phyloP scores from a whole-genome alignment of 2,888 invertebrate species.

The Linnaemya tessellans region DNA sequence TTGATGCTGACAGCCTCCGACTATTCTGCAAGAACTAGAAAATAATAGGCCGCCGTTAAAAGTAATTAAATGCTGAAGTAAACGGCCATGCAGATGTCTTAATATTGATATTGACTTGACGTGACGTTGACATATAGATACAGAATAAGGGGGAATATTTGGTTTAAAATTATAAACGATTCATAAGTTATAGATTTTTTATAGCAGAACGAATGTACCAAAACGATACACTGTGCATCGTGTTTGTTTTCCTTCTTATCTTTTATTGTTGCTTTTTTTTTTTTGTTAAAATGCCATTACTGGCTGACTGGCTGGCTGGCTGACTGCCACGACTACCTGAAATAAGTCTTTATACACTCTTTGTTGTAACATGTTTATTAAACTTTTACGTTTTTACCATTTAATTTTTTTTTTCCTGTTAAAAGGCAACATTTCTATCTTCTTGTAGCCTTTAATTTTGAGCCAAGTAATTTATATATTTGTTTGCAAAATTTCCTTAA shows the following conservation, averaged over 20 bases:
- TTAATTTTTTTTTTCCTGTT: neutral
- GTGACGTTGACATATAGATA: too few species aligned
- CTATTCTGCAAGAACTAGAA: too few species aligned
- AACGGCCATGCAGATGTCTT: too few species aligned
- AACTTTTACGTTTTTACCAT: neutral
- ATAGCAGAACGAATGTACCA: too few species aligned
- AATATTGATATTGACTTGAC: too few species aligned
- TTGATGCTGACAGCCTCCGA: too few species aligned
- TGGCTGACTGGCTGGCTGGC: neutral
- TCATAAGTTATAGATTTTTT: too few species aligned
- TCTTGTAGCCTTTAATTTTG: neutral
- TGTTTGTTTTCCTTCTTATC: neutral
- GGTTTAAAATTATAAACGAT: too few species aligned
- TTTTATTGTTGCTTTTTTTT: slow-evolving; percentile 37
- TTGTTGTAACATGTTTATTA: slow-evolving; percentile 27
- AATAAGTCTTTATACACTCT: slow-evolving; percentile 1
- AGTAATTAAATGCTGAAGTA: too few species aligned
- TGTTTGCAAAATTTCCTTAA: neutral
- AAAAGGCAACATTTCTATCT: neutral
- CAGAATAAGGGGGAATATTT: too few species aligned
- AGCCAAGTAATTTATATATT: neutral
- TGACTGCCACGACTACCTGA: slow-evolving; percentile 34
- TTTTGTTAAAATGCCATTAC: slow-evolving; percentile 60
- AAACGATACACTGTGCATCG: neutral
- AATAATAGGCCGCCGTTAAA: too few species aligned